Conservation (phyloP, 2,113 vertebrate genomes). For the Ovibos moschatus region DNA sequence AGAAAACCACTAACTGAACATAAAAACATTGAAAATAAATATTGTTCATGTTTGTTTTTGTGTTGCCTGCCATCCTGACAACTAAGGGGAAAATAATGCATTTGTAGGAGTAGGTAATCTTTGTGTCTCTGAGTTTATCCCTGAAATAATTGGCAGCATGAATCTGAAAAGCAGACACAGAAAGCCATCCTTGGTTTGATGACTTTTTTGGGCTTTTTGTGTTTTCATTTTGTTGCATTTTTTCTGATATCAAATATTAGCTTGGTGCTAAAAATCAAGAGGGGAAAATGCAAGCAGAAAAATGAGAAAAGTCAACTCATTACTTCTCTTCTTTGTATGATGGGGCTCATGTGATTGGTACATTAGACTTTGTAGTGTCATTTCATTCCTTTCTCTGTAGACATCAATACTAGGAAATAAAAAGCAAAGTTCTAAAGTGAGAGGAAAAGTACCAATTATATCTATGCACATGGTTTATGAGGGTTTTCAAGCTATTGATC, state of each 20-base stretch:
- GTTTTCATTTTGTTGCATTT: constrained; percentile 31
- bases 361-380: constrained; percentile 6
- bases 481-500: constrained; percentile 24
- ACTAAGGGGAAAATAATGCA: constrained; percentile 29
- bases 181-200: constrained; percentile 39
- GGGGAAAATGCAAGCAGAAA: neutral
- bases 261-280: constrained; percentile 2
- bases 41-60: constrained; percentile 45
- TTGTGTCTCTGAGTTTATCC: constrained; percentile 27
- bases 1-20: constrained; percentile 29
- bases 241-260: constrained; percentile 33
- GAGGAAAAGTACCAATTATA: constrained; percentile 43
- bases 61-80: neutral
- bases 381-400: constrained; percentile 27
- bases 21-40: constrained; percentile 29
- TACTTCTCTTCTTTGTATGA: constrained; percentile 15
- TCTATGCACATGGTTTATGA: neutral
- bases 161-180: constrained; percentile 43
- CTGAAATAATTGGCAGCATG: constrained; percentile 52
- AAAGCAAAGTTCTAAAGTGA: neutral
- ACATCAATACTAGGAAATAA: constrained; percentile 18
- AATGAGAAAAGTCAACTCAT: neutral
- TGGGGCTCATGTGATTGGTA: neutral
- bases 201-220: constrained; percentile 3
- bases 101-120: neutral